Conservation (phyloP, 2,113 vertebrate species). For the Syrrhaptes paradoxus region DNA sequence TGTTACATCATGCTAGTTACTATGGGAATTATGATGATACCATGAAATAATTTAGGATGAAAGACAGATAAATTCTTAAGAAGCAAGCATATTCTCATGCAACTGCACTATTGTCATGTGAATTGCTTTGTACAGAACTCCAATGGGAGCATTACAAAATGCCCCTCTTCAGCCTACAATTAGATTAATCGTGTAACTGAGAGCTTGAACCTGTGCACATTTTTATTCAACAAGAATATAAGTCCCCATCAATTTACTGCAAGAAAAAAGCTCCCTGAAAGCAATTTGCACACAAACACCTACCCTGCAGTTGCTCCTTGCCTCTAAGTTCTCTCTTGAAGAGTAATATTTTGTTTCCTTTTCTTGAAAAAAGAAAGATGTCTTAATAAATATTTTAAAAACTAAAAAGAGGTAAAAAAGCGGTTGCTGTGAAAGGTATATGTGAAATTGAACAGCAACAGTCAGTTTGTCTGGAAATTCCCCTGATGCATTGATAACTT, state of each 20-base stretch:
- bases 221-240: conserved; percentile 53
- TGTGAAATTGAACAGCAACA: background rate
- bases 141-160: conserved; percentile 58
- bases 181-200: conserved; percentile 61
- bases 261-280: background rate
- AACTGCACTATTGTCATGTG: conserved; percentile 56
- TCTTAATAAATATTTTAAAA: background rate
- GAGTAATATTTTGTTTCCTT: background rate
- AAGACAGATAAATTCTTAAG: conserved; percentile 55
- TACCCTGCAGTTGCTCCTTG: background rate
- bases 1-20: background rate
- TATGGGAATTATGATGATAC: background rate
- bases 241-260: background rate
- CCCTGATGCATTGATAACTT: background rate
- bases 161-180: conserved; percentile 54
- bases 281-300: background rate
- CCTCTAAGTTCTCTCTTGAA: background rate
- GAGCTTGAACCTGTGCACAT: conserved; percentile 14
- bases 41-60: conserved; percentile 53
- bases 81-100: conserved; percentile 53
- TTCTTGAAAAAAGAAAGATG: background rate
- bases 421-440: background rate
- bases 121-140: conserved; percentile 69
- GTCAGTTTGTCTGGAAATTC: background rate
- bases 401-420: background rate